Evolutionary conservation across 2,113 vertebrate genomes (phyloP).

Genomic region (Falcunculus frontatus): DNA sequence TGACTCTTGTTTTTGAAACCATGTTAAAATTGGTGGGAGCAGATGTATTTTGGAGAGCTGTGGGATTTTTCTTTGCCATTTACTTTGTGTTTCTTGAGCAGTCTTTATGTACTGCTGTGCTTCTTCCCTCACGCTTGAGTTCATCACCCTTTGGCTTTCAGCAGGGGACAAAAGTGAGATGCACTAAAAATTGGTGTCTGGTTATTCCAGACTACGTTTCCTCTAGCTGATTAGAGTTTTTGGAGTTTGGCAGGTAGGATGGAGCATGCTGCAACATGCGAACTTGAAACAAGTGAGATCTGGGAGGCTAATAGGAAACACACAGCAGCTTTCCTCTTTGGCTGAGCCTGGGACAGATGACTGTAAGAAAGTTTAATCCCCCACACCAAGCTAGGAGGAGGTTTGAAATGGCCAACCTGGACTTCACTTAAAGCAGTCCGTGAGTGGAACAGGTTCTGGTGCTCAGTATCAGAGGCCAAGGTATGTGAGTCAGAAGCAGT

Average conservation of each 20-base stretch:
- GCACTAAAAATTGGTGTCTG: not conserved
- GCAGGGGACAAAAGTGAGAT: not conserved
- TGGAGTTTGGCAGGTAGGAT: not conserved
- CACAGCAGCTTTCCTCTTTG: not conserved
- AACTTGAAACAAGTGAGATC: conserved; percentile 4
- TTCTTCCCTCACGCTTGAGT: not conserved
- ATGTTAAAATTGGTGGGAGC: not conserved
- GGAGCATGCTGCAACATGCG: not conserved
- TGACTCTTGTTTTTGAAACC: not conserved
- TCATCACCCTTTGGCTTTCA: not conserved
- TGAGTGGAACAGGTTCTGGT: not conserved
- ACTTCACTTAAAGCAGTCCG: not conserved
- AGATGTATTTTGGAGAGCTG: not conserved
- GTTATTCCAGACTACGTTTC: not conserved
- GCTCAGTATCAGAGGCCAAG: not conserved
- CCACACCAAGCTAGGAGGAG: not conserved
- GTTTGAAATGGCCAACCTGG: not conserved
- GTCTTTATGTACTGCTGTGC: not conserved
- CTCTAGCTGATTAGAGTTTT: not conserved
- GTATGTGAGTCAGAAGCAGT: rapidly evolving
- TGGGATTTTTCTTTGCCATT: not conserved
- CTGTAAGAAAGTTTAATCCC: not conserved
- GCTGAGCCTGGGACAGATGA: not conserved
- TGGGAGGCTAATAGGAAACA: conserved; percentile 6
- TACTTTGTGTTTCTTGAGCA: not conserved